These are phyloP conservation scores for Conopomorpha cramerella DNA, from an alignment of 1,140 invertebrate species.

Conservation along the genomic window DNA sequence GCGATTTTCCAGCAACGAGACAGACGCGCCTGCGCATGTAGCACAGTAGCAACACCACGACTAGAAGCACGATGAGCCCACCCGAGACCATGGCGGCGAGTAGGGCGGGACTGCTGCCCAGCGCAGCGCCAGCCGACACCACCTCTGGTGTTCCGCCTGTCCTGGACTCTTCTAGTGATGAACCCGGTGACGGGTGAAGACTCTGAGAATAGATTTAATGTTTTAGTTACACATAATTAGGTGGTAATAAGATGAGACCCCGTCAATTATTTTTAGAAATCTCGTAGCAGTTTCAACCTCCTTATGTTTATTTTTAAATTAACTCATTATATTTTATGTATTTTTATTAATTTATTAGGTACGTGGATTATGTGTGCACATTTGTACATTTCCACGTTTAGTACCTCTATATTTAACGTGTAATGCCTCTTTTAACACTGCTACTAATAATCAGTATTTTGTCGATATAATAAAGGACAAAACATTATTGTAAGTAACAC, in stretches of 20 bases:
- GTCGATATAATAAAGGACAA: too few relatives aligned
- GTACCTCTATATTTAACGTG: too few relatives aligned
- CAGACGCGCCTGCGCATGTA: conserved; percentile 34
- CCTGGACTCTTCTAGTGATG: conserved; percentile 6
- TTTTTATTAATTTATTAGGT: too few relatives aligned
- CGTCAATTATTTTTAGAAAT: background rate
- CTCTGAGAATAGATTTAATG: conserved; percentile 2
- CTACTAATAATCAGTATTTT: too few relatives aligned
- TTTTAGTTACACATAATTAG: background rate
- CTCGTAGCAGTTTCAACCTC: too few relatives aligned
- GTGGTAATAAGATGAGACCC: background rate
- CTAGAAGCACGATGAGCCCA: conserved; percentile 20
- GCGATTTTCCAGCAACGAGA: conserved; percentile 33
- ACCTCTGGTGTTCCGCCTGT: too few relatives aligned
- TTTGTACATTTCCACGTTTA: too few relatives aligned
- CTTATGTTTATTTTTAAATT: too few relatives aligned
- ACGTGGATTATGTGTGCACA: too few relatives aligned
- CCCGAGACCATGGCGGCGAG: conserved; percentile 18
- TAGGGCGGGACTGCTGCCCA: conserved; percentile 17
- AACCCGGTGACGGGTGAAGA: conserved; percentile 14
- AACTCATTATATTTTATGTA: too few relatives aligned
- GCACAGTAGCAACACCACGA: conserved; percentile 16
- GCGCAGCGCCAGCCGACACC: conserved; percentile 12
- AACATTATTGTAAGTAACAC: too few relatives aligned
- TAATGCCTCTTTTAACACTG: too few relatives aligned